A percentile compares a stretch with the other conserved stretches of the same genome.
Evolutionary conservation across 2,113 vertebrate genomes (phyloP).

Genomic region (Chrysemys picta): DNA sequence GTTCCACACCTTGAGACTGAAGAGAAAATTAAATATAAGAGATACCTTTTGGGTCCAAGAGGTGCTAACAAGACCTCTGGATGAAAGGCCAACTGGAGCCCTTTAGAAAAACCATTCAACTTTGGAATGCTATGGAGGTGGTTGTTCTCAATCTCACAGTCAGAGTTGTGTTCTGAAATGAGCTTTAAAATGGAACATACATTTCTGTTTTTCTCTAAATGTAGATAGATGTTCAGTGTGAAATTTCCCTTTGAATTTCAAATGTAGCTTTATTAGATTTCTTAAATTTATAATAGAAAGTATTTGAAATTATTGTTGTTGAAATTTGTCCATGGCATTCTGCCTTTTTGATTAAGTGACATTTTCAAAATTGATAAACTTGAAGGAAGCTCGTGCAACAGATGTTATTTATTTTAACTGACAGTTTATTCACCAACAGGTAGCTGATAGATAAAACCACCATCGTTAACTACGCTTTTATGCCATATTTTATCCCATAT

Average conservation of each 20-base stretch:
- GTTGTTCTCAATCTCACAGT: not conserved
- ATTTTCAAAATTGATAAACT: not conserved
- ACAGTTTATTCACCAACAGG: not conserved
- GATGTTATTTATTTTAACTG: not conserved
- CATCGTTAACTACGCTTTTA: not conserved
- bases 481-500: not conserved
- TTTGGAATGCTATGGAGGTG: not conserved
- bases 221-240: not conserved
- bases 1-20: not conserved
- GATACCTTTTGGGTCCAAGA: not conserved
- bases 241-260: not conserved
- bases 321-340: not conserved
- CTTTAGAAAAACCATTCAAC: not conserved
- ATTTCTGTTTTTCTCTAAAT: not conserved
- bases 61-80: not conserved
- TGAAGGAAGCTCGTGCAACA: not conserved
- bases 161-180: not conserved
- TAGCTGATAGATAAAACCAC: not conserved
- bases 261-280: not conserved
- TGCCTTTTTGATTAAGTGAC: not conserved
- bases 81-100: not conserved
- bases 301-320: not conserved
- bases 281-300: not conserved
- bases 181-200: not conserved
- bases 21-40: not conserved